Percentiles rank a stretch among this genome's conserved stretches.
Conservation (phyloP, 2,797 vertebrate species). For the Semaprochilodus insignis region DNA sequence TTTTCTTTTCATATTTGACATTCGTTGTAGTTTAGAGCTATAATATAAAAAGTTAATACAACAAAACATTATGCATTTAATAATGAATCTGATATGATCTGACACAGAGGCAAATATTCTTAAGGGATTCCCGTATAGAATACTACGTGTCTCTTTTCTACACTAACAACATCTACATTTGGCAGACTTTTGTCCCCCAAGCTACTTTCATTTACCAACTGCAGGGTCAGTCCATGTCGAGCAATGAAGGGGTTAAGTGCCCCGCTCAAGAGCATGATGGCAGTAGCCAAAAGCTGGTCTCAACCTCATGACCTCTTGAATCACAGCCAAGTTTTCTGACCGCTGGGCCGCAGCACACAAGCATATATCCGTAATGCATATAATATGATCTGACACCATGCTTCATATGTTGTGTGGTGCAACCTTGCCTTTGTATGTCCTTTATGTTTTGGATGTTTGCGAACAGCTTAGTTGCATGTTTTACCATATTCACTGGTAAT, state of each 20-base stretch:
- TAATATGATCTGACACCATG: neutral
- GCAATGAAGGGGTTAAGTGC: neutral
- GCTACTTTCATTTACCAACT: neutral
- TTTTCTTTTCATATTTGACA: too few relatives aligned
- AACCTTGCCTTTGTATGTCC: constrained; percentile 2
- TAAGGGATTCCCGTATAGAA: too few relatives aligned
- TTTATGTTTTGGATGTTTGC: neutral
- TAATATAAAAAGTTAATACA: too few relatives aligned
- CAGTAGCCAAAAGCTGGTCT: constrained; percentile 12
- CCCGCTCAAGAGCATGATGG: neutral
- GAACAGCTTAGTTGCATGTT: too few relatives aligned
- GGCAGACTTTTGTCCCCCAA: neutral
- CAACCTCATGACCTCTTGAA: neutral
- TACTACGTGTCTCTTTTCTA: too few relatives aligned
- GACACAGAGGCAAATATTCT: too few relatives aligned
- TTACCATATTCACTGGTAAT: neutral
- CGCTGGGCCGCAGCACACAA: neutral
- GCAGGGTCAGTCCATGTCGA: neutral
- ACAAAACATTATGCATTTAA: too few relatives aligned
- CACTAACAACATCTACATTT: neutral
- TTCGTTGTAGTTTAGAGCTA: too few relatives aligned
- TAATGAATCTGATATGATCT: too few relatives aligned
- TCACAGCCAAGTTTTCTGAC: constrained; percentile 4
- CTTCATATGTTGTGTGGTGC: neutral
- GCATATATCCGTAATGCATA: neutral